Percentiles rank a stretch among this genome's conserved stretches.
phyloP scores from a whole-genome alignment of 2,797 vertebrate species.

The Neopelma chrysocephalum region DNA sequence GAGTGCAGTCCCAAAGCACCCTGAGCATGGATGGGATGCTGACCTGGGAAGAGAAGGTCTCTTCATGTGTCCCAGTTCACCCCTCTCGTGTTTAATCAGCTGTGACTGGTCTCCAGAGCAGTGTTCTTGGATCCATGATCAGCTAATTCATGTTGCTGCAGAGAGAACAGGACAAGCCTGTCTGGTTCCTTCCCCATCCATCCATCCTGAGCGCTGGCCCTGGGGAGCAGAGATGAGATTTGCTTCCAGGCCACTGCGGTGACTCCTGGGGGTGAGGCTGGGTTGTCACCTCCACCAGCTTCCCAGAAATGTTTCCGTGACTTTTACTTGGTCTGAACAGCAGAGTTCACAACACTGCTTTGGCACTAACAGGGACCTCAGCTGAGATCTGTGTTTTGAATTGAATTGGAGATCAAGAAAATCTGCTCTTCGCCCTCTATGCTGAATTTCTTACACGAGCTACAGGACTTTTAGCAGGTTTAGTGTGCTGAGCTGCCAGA shows the following conservation, averaged over 20 bases:
- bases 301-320: fast-evolving
- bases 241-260: background rate
- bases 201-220: background rate
- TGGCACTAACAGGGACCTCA: background rate
- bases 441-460: background rate
- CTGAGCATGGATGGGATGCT: background rate
- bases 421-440: fast-evolving
- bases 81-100: fast-evolving
- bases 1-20: background rate
- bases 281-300: fast-evolving
- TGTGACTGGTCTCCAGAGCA: background rate
- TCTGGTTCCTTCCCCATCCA: background rate
- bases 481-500: background rate
- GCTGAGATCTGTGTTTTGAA: background rate
- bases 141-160: background rate
- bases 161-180: background rate
- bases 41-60: background rate
- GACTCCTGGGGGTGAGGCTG: background rate
- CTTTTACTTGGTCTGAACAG: background rate
- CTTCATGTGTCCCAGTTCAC: background rate
- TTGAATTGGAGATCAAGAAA: background rate
- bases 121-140: background rate
- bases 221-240: background rate
- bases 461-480: background rate
- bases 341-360: background rate